Conservation (phyloP, 1,140 invertebrate genomes). For the Anastatus disparis region DNA sequence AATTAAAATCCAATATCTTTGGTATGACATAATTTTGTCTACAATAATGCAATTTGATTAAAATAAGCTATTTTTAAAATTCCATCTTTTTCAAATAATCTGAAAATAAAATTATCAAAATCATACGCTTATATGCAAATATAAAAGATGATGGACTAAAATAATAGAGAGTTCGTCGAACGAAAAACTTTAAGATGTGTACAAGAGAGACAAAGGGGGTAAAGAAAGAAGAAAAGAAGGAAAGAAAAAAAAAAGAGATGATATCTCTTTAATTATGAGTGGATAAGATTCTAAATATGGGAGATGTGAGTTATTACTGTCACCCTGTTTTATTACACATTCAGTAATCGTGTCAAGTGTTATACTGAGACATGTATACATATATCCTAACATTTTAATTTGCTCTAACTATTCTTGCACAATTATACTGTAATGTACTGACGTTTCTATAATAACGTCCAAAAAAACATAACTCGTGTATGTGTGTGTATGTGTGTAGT, state of each 20-base stretch:
- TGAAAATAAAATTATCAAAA: too few relatives aligned
- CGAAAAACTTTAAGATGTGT: neutral
- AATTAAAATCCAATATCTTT: too few relatives aligned
- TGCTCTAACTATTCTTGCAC: conserved; percentile 8
- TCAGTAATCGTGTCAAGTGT: neutral
- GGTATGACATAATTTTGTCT: too few relatives aligned
- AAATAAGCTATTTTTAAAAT: too few relatives aligned
- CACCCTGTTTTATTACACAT: neutral
- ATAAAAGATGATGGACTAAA: neutral
- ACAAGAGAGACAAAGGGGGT: too few relatives aligned
- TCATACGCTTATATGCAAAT: too few relatives aligned
- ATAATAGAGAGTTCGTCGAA: conserved; percentile 3
- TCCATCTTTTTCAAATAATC: too few relatives aligned
- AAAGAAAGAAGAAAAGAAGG: too few relatives aligned
- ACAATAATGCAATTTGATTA: too few relatives aligned
- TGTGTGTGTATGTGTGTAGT: neutral
- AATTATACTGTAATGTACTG: neutral
- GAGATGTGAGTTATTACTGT: conserved; percentile 20
- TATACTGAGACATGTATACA: too few relatives aligned
- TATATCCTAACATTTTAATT: neutral
- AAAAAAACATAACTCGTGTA: neutral
- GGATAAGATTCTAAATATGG: conserved; percentile 17
- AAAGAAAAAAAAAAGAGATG: too few relatives aligned
- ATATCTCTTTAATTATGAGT: neutral
- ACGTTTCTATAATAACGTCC: too few relatives aligned